Base-by-base conservation (phyloP, 2,113 vertebrate species). In the Phainopepla nitens region DNA sequence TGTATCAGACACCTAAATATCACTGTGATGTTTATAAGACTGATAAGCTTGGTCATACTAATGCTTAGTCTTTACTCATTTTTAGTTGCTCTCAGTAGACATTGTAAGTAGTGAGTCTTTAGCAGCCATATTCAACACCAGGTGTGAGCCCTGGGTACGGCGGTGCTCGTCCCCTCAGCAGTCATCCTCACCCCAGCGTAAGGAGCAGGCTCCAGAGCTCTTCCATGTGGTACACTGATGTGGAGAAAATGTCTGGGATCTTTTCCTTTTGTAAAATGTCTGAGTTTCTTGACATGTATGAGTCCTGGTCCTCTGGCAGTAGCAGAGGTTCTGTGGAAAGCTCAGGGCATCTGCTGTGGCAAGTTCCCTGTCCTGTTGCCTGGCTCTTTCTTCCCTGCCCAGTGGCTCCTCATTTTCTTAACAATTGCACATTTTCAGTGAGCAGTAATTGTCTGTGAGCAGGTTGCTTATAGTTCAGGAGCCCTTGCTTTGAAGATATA, bases 121-220 rank as follows among this genome's bases (percentile, higher is more conserved):
- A 47, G 18, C 11, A 82, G 29, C 17, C 39, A 3, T 12, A 10
- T 13, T 14, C 12, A 44, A 17, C 17, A 17, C 4, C 7, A 0
- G 0, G 14, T 31, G 42, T 71, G 44, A 85, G 16, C 49, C 36
- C 35, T 20, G 1, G 1, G 36, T 54, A 21, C 54, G 31, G 41
- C 2, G 1, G 36, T 1, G 2, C 24, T 41, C 2, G 2, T 71
- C 20, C 33, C 29, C 57, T 39, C 3, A 0, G 17, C 1, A 0
- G 2, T 42, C 19, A 42, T 24, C 11, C 13, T 21, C 69, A 57
- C 6, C 13, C 13, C 6, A 18, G 11, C 0, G 0, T 1, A 21
- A 8, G 15, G 6, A 65, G 18, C 8, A 77, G 29, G 13, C 7
- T 78, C 39, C 47, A 70, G 39, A 62, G 10, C 9, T 45, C 15